Conservation (phyloP, 1,140 invertebrate genomes). For the Halyomorpha halys region DNA sequence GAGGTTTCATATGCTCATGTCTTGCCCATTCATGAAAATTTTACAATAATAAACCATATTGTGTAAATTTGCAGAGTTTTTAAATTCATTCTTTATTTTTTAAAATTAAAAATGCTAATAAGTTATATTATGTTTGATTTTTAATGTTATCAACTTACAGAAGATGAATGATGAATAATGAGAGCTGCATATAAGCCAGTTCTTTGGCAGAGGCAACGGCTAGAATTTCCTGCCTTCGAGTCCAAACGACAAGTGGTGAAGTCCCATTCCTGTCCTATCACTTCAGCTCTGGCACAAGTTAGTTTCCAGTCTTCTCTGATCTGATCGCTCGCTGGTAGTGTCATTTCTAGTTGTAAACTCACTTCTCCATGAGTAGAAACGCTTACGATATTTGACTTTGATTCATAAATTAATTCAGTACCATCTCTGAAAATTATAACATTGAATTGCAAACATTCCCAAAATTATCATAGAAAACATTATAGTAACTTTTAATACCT, state of each 20-base stretch:
- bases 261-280: conserved; percentile 23
- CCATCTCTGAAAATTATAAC: conserved; percentile 33
- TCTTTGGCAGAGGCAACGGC: conserved; percentile 24
- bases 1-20: too few species aligned
- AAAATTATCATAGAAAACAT: too few species aligned
- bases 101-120: too few species aligned
- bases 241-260: conserved; percentile 21
- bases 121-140: too few species aligned
- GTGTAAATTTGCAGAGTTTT: too few species aligned
- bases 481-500: conserved; percentile 21
- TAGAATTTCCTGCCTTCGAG: conserved; percentile 5
- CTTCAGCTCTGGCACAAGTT: conserved; percentile 17
- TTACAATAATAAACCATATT: too few species aligned
- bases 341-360: conserved; percentile 1
- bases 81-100: too few species aligned
- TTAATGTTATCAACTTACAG: background rate
- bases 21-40: too few species aligned
- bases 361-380: conserved; percentile 22
- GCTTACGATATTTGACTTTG: conserved; percentile 42
- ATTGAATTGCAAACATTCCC: too few species aligned
- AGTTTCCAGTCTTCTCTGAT: conserved; percentile 26
- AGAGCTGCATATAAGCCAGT: conserved; percentile 26
- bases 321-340: conserved; percentile 1
- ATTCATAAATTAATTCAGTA: conserved; percentile 50
- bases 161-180: conserved; percentile 20